phyloP scores from a whole-genome alignment of 2,888 invertebrate genomes.

The Tinea trinotella region DNA sequence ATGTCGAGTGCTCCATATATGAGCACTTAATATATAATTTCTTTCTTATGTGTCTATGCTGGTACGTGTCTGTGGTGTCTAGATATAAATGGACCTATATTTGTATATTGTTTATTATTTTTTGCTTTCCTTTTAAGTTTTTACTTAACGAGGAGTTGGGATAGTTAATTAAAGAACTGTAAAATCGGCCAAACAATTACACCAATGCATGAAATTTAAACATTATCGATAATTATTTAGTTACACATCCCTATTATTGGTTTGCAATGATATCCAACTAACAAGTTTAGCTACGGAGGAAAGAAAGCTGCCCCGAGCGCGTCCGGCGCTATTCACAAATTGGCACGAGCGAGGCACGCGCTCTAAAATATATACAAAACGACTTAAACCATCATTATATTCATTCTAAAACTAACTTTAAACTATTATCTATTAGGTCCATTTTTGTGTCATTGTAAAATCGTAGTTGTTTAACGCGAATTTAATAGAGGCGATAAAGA shows the following conservation, averaged over 20 bases:
- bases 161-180: too few relatives aligned
- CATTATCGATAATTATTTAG: not conserved
- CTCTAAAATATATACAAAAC: slow-evolving; percentile 21
- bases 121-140: too few relatives aligned
- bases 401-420: slow-evolving; percentile 3
- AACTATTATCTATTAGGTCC: slow-evolving; percentile 1
- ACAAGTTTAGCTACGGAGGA: slow-evolving; percentile 66
- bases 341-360: slow-evolving; percentile 70
- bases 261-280: slow-evolving; percentile 57
- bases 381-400: not conserved
- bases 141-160: too few relatives aligned
- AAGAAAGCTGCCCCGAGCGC: slow-evolving; percentile 61
- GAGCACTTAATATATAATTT: too few relatives aligned
- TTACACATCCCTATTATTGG: slow-evolving; percentile 5
- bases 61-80: too few relatives aligned
- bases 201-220: too few relatives aligned
- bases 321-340: slow-evolving; percentile 68
- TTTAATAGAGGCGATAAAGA: slow-evolving; percentile 41
- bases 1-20: too few relatives aligned
- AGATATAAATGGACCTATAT: too few relatives aligned
- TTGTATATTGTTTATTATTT: too few relatives aligned
- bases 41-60: too few relatives aligned
- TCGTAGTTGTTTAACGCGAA: not conserved
- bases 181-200: too few relatives aligned
- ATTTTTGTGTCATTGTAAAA: not conserved